Evolutionary conservation across 2,888 invertebrate species (phyloP).

Genomic region (Cinara cedri): DNA sequence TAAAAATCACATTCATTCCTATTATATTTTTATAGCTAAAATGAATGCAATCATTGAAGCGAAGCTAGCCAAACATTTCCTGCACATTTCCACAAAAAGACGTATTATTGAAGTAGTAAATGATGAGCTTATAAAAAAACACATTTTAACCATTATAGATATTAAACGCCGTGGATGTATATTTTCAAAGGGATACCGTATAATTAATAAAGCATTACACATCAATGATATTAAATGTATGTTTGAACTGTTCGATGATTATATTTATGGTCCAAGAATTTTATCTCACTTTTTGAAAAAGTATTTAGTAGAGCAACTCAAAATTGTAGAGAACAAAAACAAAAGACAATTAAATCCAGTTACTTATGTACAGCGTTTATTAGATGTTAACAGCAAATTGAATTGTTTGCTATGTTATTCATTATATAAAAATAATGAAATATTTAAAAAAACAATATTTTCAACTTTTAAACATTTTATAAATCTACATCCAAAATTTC

Average conservation of each 20-base stretch:
- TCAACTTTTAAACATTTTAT: slow-evolving; percentile 98
- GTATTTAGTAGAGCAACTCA: slow-evolving; percentile 94
- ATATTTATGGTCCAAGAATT: slow-evolving; percentile 89
- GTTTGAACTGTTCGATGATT: slow-evolving; percentile 95
- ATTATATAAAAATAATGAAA: slow-evolving; percentile 94
- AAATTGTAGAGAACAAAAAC: slow-evolving; percentile 83
- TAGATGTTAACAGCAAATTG: slow-evolving; percentile 96
- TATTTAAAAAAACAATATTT: slow-evolving; percentile 98
- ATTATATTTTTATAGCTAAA: slow-evolving; percentile 98
- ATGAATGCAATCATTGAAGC: slow-evolving; percentile 98
- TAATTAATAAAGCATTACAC: too few species aligned
- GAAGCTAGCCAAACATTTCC: slow-evolving; percentile 94
- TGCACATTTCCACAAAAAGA: slow-evolving; percentile 95
- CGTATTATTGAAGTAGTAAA: slow-evolving; percentile 96
- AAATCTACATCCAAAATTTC: slow-evolving; percentile 95
- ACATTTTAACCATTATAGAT: slow-evolving; percentile 97
- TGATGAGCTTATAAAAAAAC: slow-evolving; percentile 96
- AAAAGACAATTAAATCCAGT: slow-evolving; percentile 64
- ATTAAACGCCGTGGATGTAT: slow-evolving; percentile 99
- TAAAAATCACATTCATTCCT: slow-evolving; percentile 96
- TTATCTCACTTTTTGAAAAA: slow-evolving; percentile 95
- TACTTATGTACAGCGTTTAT: slow-evolving; percentile 71
- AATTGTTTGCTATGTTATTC: slow-evolving; percentile 97
- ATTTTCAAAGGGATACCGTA: too few species aligned
- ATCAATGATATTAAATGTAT: slow-evolving; percentile 97